phyloP scores from a whole-genome alignment of 2,113 vertebrate species.

The Tyto alba region DNA sequence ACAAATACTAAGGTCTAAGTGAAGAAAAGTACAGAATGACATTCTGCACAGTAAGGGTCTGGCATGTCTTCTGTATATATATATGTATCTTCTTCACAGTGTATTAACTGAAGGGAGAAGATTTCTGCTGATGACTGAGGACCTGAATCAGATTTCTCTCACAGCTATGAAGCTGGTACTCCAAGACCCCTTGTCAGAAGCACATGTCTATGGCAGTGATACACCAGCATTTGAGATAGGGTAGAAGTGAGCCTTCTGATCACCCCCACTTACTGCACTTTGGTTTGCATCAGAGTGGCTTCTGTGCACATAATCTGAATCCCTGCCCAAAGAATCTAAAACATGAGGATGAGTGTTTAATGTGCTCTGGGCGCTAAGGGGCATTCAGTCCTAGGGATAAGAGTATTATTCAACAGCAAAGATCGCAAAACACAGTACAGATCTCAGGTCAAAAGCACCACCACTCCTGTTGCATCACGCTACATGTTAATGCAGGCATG shows the following conservation, averaged over 20 bases:
- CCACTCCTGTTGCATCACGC: background rate
- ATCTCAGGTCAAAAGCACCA: background rate
- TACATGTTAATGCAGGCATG: background rate
- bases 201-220: accelerated
- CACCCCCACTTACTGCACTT: background rate
- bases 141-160: background rate
- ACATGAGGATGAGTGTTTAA: background rate
- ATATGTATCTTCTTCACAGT: background rate
- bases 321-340: background rate
- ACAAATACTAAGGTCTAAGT: background rate
- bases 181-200: background rate
- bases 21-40: background rate
- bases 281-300: background rate
- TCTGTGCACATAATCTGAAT: background rate
- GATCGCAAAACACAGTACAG: accelerated
- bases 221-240: background rate
- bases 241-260: background rate
- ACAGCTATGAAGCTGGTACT: background rate
- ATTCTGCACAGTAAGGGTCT: background rate
- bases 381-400: no score
- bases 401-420: background rate
- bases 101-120: background rate
- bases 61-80: background rate
- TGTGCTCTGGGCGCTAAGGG: background rate
- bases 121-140: background rate